Evolutionary conservation across 2,797 vertebrate genomes (phyloP).

Genomic region (Clarias fuscus): DNA sequence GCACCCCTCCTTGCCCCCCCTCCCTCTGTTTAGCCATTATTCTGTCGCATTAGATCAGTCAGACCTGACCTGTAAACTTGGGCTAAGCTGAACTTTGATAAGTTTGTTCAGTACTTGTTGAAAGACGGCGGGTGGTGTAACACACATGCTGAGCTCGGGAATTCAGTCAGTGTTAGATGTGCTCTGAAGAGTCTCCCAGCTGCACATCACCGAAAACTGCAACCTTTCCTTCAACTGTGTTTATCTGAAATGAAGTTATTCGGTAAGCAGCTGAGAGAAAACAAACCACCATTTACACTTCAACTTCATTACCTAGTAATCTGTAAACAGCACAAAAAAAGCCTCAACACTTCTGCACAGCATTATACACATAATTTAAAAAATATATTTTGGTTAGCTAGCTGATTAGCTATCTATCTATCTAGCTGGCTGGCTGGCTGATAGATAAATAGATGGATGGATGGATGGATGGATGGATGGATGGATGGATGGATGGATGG

Average conservation of each 20-base stretch:
- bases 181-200: not conserved
- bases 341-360: too few species aligned
- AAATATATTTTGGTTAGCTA: not conserved
- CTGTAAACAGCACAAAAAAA: not conserved
- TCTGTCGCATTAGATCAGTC: conserved; percentile 9
- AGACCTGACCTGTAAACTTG: conserved; percentile 10
- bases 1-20: not conserved
- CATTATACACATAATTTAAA: too few species aligned
- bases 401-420: too few species aligned
- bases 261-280: not conserved
- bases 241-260: not conserved
- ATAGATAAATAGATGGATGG: not conserved
- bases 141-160: conserved; percentile 4
- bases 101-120: conserved; percentile 13
- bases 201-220: not conserved
- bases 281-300: not conserved
- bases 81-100: not conserved
- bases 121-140: not conserved
- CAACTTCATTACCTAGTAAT: not conserved
- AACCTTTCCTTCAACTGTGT: not conserved
- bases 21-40: conserved; percentile 11
- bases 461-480: not conserved
- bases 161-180: not conserved
- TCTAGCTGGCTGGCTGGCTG: too few species aligned
- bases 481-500: not conserved